These are phyloP conservation scores for Herpailurus yagouaroundi DNA, from an alignment of 2,113 vertebrate genomes.

Conservation along the genomic window DNA sequence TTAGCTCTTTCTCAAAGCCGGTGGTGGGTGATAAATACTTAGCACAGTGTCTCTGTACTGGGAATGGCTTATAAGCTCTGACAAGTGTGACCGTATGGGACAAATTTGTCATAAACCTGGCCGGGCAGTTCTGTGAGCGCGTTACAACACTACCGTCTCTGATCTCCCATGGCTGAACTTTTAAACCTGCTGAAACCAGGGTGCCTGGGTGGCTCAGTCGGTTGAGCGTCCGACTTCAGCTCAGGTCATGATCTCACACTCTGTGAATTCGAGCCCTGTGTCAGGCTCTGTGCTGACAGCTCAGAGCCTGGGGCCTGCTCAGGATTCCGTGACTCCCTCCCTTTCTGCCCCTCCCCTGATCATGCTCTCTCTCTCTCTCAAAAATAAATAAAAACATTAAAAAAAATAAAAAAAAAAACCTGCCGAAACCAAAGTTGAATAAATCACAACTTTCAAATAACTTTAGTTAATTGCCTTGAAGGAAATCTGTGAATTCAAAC, in stretches of 20 bases:
- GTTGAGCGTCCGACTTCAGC: no score
- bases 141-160: background rate
- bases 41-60: background rate
- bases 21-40: background rate
- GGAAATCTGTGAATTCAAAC: background rate
- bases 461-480: background rate
- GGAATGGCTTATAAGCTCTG: background rate
- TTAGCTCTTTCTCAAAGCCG: background rate
- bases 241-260: no score
- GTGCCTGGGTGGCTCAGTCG: no score
- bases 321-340: no score
- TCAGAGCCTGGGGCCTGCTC: no score
- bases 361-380: no score
- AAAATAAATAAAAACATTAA: no score
- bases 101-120: background rate
- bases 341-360: no score
- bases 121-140: background rate
- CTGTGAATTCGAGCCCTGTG: no score
- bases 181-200: background rate
- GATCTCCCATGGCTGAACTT: background rate
- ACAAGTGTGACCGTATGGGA: background rate
- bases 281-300: no score
- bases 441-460: background rate
- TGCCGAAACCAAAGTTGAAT: background rate
- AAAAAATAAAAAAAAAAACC: no score